phyloP scores from a whole-genome alignment of 2,888 invertebrate genomes.

The Podotricha telesiphe region DNA sequence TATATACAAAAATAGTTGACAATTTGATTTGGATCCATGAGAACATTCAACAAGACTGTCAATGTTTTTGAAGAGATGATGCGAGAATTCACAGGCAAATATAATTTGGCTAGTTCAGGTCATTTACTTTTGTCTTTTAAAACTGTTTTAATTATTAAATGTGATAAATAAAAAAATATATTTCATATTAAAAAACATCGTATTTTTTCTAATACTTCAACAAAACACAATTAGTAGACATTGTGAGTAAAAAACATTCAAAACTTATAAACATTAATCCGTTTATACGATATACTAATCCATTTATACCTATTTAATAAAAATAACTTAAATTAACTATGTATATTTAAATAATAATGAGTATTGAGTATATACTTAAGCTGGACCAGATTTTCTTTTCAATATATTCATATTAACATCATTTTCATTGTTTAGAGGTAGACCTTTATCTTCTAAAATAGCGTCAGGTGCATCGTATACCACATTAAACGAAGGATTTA shows the following conservation, averaged over 20 bases:
- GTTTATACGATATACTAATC: too few relatives aligned
- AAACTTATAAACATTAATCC: not conserved
- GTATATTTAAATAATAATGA: not conserved
- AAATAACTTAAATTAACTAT: too few relatives aligned
- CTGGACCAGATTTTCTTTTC: slow-evolving; percentile 37
- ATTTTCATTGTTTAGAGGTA: slow-evolving; percentile 68
- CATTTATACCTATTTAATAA: too few relatives aligned
- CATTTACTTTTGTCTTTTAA: not conserved
- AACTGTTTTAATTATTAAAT: not conserved
- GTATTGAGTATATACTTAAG: slow-evolving; percentile 11
- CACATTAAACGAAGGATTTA: slow-evolving; percentile 69
- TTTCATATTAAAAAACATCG: not conserved
- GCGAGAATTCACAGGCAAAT: slow-evolving; percentile 11
- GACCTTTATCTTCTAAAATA: slow-evolving; percentile 59
- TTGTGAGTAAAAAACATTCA: not conserved
- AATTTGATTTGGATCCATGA: slow-evolving; percentile 84
- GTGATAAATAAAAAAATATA: not conserved
- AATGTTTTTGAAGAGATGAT: slow-evolving; percentile 48
- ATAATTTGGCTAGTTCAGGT: not conserved
- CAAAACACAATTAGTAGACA: not conserved
- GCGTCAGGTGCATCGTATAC: slow-evolving; percentile 59
- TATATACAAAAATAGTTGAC: slow-evolving; percentile 78
- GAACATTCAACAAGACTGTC: slow-evolving; percentile 81
- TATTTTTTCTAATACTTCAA: not conserved
- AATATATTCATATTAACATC: slow-evolving; percentile 52